These are phyloP conservation scores for Lycopodina hypogea DNA, from an alignment of 37 sponge, comb jelly and placozoan genomes.

Conservation along the genomic window DNA sequence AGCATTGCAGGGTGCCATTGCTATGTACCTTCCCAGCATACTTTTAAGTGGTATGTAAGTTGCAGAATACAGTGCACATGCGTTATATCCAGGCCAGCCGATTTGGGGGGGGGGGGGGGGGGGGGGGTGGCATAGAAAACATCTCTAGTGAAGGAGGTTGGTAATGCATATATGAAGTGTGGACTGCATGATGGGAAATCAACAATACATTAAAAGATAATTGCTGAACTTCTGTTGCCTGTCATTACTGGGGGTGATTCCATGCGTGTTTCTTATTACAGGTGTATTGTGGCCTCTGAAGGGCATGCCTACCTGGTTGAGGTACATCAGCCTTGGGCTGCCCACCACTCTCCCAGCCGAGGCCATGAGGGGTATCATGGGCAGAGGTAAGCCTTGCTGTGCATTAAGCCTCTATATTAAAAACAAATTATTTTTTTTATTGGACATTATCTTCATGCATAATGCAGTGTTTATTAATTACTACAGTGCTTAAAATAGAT, in stretches of 20 bases:
- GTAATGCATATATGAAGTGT: too few relatives aligned
- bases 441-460: too few relatives aligned
- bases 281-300: conserved; percentile 88
- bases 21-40: conserved; percentile 67
- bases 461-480: not conserved
- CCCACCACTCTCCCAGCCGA: conserved; percentile 75
- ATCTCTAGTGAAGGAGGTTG: too few relatives aligned
- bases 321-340: conserved; percentile 55
- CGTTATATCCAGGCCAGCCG: too few relatives aligned
- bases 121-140: not conserved
- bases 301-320: conserved; percentile 67
- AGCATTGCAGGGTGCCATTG: conserved; percentile 61
- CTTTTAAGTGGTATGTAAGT: conserved; percentile 77
- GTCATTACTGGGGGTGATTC: not conserved
- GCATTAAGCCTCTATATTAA: too few relatives aligned
- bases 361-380: conserved; percentile 76
- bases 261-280: conserved; percentile 8
- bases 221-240: not conserved
- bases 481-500: not conserved
- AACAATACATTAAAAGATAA: not conserved
- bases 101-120: too few relatives aligned
- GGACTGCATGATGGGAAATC: not conserved
- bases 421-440: too few relatives aligned
- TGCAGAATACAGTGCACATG: too few relatives aligned
- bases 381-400: too few relatives aligned